phyloP scores from a whole-genome alignment of 2,797 vertebrate species.

The Sparidentex hasta region DNA sequence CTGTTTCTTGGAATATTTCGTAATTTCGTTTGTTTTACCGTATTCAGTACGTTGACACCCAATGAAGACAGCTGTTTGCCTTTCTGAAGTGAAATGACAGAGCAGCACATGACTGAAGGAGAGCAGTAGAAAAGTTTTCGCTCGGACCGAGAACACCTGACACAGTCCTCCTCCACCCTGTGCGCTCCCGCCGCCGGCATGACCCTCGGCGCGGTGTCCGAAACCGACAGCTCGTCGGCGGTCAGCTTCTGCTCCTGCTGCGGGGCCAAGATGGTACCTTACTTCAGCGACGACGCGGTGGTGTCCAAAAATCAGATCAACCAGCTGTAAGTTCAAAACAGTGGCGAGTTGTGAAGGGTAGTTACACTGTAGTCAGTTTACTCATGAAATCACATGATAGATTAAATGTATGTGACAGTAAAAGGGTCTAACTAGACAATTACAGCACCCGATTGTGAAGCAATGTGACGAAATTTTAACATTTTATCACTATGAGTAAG shows the following conservation, averaged over 20 bases:
- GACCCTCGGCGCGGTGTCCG: conserved; percentile 86
- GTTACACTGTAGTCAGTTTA: background rate
- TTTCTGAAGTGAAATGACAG: conserved; percentile 33
- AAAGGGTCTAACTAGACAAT: background rate
- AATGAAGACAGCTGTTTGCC: background rate
- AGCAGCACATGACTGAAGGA: conserved; percentile 41
- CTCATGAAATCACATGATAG: background rate
- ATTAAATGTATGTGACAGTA: too few relatives aligned
- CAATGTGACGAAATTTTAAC: background rate
- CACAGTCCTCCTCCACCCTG: background rate
- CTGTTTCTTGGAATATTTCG: conserved; percentile 27
- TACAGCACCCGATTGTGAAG: background rate
- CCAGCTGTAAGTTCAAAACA: conserved; percentile 90
- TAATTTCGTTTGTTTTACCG: background rate
- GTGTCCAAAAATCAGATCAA: conserved; percentile 93
- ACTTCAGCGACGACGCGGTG: conserved; percentile 92
- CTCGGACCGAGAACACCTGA: conserved; percentile 40
- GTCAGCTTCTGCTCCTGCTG: conserved; percentile 87
- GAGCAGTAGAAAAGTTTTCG: conserved; percentile 47
- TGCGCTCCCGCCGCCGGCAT: conserved; percentile 69
- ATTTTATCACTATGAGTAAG: conserved; percentile 27
- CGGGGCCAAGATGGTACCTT: conserved; percentile 91
- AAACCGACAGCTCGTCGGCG: conserved; percentile 78
- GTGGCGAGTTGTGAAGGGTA: background rate
- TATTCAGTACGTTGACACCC: background rate